These are phyloP conservation scores for Siphlonurus alternatus DNA, from an alignment of 2,888 invertebrate species.

Conservation along the genomic window DNA sequence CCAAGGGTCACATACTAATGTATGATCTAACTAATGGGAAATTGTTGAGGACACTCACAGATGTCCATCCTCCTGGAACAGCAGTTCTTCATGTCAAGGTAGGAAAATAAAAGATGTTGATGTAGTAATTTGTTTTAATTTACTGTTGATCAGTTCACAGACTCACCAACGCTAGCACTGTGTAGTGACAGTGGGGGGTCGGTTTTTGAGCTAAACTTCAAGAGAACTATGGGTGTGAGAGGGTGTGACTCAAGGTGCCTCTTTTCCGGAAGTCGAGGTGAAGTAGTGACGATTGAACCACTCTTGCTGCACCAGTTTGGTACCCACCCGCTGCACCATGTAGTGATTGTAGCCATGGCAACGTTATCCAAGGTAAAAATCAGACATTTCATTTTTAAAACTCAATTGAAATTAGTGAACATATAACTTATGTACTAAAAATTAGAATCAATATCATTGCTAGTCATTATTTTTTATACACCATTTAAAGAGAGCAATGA, in stretches of 20 bases:
- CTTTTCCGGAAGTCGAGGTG: conserved; percentile 94
- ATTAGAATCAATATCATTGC: no score
- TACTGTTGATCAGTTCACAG: conserved; percentile 40
- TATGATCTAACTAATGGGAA: conserved; percentile 67
- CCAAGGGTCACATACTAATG: conserved; percentile 78
- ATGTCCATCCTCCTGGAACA: conserved; percentile 68
- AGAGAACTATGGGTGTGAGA: conserved; percentile 70
- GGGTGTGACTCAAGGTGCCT: conserved; percentile 82
- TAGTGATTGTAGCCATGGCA: conserved; percentile 77
- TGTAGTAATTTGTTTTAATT: neutral
- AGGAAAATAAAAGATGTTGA: conserved; percentile 9
- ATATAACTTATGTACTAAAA: neutral
- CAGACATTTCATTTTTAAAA: conserved; percentile 20
- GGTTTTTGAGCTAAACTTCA: conserved; percentile 85
- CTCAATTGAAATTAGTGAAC: neutral
- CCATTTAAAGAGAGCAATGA: no score
- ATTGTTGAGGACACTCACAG: conserved; percentile 51
- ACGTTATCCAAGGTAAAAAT: conserved; percentile 68
- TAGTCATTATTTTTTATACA: no score
- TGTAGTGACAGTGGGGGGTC: conserved; percentile 90
- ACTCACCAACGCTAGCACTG: conserved; percentile 53
- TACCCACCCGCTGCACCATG: conserved; percentile 49
- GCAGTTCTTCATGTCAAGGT: conserved; percentile 61
- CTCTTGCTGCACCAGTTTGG: conserved; percentile 38
- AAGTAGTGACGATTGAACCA: conserved; percentile 64